Evolutionary conservation across 2,888 invertebrate genomes (phyloP).

Genomic region (Metellina segmentata): DNA sequence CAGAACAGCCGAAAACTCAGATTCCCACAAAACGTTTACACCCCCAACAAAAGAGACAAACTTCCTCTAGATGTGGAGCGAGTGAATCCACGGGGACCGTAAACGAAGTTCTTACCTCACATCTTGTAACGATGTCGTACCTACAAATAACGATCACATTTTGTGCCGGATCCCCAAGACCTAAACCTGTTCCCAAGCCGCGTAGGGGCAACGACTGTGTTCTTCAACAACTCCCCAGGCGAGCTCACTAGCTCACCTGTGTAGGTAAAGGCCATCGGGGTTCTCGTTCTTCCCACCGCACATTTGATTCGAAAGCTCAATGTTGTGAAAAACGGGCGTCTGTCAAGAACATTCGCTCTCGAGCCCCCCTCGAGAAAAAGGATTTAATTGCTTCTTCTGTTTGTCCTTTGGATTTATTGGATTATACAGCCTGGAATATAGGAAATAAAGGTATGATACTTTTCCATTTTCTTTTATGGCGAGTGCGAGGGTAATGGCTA

Average conservation of each 20-base stretch:
- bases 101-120: no score
- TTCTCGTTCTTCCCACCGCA: constrained; percentile 16
- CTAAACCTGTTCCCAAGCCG: constrained; percentile 50
- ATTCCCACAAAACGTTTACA: no score
- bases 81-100: no score
- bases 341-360: not conserved
- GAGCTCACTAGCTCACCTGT: constrained; percentile 47
- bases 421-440: not conserved
- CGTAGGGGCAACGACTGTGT: constrained; percentile 62
- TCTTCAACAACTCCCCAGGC: constrained; percentile 43
- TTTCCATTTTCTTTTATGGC: not conserved
- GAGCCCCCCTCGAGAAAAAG: not conserved
- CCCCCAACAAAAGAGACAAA: no score
- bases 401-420: constrained; percentile 32
- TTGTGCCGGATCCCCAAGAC: constrained; percentile 5
- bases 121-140: not conserved
- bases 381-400: constrained; percentile 13
- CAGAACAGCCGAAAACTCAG: no score
- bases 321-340: not conserved
- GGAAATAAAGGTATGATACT: constrained; percentile 32
- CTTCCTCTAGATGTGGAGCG: no score
- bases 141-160: constrained; percentile 1
- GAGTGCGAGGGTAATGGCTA: not conserved
- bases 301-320: constrained; percentile 11
- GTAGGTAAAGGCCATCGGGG: constrained; percentile 17